Evolutionary conservation across 2,888 invertebrate species (phyloP), one percentile per base, ranked within the genome.

Genomic region (Hipparchia sbordonii): DNA sequence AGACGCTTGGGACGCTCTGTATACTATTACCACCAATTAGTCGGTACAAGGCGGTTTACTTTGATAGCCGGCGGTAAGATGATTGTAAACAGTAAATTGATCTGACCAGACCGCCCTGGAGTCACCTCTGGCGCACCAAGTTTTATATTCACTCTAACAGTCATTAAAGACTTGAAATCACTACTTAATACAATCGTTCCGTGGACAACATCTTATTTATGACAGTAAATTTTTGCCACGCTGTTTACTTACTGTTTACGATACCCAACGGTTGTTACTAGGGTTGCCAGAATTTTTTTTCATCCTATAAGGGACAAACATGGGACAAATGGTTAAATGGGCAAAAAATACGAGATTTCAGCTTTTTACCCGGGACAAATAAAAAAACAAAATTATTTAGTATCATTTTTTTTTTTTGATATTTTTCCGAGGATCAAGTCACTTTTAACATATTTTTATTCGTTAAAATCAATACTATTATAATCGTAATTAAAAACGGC

Each of bases 1-100:
- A 77, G 78, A 73, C 76, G 77, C 70, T 76, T 76, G 79, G 77
- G 46, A 71, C 68, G 81, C 76, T 72, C 70, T 84, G 86, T 87
- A 85, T 87, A 84, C 85, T 88, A 89, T 92, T 91, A 91, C 89
- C 84, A 88, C 88, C 91, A 93, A 93, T 93, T 93, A 93, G 89
- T 84, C 79, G 82, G 82, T 80, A 80, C 79, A 79, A 77, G 78
- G 85, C 88, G 90, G 88, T 80, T 83, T 82, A 83, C 91, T 92
- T 92, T 92, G 92, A 92, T 87, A 86, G 84, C 82, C 84, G 82
- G 81, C 84, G 85, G 87, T 70, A 61, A 74, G 72, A 70, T 56
- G 67, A 71, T 83, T 88, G 88, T 91, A 88, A 90, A 90, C 87
- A 89, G 88, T 89, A 91, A 92, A 92, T 91, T 91, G 91, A 92